phyloP scores from a whole-genome alignment of 2,797 vertebrate genomes.

The Molothrus ater region DNA sequence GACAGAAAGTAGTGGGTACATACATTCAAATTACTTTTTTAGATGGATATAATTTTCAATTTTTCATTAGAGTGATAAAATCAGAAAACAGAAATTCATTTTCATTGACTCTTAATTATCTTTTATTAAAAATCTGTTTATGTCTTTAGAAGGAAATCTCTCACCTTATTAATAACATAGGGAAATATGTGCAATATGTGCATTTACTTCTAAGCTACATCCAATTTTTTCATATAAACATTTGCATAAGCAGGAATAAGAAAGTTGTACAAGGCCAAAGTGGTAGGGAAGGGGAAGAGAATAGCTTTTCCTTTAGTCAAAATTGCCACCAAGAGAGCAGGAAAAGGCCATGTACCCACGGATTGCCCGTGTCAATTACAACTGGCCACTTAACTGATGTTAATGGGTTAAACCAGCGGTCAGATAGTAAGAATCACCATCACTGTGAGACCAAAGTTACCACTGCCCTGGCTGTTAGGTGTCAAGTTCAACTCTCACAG shows the following conservation, averaged over 20 bases:
- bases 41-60: not conserved
- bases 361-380: not conserved
- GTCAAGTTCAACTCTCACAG: constrained; percentile 62
- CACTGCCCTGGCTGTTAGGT: constrained; percentile 20
- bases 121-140: not conserved
- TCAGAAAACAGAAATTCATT: not conserved
- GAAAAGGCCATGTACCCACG: rapidly evolving
- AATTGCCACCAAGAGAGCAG: not conserved
- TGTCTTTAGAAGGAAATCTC: not conserved
- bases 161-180: not conserved
- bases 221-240: not conserved
- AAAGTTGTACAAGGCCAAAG: not conserved
- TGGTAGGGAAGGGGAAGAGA: not conserved
- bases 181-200: not conserved
- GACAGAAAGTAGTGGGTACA: not conserved
- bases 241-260: not conserved
- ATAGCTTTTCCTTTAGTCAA: not conserved
- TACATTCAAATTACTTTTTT: not conserved
- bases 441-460: not conserved
- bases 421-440: not conserved
- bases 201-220: not conserved
- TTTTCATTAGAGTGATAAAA: not conserved
- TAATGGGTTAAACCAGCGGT: constrained; percentile 1
- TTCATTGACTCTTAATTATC: not conserved
- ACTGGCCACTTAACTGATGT: not conserved